A percentile compares a stretch with the other conserved stretches of the same genome.
phyloP scores from a whole-genome alignment of 2,888 invertebrate species.

The Nymphalis c-album region DNA sequence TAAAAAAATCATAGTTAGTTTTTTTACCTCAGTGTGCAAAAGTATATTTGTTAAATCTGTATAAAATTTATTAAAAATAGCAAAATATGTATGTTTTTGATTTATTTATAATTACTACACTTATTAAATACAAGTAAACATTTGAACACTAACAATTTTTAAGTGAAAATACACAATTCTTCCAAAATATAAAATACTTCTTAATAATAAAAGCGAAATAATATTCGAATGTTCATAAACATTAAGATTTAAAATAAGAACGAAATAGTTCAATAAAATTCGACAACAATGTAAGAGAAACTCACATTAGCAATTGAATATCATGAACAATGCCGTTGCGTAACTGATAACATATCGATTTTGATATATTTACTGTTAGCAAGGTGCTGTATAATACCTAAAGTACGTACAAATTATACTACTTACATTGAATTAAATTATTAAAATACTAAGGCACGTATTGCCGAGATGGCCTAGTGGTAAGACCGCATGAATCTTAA shows the following conservation, averaged over 20 bases:
- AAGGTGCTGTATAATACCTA: neutral
- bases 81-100: slow-evolving; percentile 44
- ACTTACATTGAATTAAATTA: no score
- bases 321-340: slow-evolving; percentile 1
- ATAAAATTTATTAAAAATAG: slow-evolving; percentile 46
- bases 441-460: no score
- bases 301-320: slow-evolving; percentile 10
- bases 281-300: neutral
- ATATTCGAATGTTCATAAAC: neutral
- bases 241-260: neutral
- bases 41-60: slow-evolving; percentile 35
- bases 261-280: neutral
- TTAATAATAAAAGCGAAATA: no score
- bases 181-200: no score
- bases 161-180: no score
- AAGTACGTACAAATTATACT: neutral
- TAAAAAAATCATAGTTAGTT: slow-evolving; percentile 40
- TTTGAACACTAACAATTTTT: neutral
- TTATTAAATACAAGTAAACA: neutral
- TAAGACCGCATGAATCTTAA: no score
- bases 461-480: no score
- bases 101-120: slow-evolving; percentile 30
- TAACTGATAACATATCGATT: slow-evolving; percentile 22
- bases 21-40: slow-evolving; percentile 36
- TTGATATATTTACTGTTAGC: slow-evolving; percentile 9